These are phyloP conservation scores for Lepidurus apus DNA, from an alignment of 1,140 invertebrate species.

Conservation along the genomic window DNA sequence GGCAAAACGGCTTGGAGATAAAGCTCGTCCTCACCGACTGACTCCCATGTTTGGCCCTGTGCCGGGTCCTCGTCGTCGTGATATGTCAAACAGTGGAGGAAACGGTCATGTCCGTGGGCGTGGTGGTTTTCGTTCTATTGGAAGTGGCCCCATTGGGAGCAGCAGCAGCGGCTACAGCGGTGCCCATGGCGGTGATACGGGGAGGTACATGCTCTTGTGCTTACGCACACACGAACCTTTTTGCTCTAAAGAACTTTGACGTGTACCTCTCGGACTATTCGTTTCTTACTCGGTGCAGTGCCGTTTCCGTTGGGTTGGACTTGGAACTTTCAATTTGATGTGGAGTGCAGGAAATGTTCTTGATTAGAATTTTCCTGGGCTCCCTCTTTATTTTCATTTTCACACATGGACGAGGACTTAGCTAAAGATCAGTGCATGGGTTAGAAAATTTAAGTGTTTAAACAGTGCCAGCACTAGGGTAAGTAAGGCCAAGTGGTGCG, in stretches of 20 bases:
- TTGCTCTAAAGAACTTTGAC: conserved; percentile 34
- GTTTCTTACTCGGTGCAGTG: conserved; percentile 1
- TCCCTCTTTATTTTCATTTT: conserved; percentile 15
- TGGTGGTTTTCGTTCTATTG: not conserved
- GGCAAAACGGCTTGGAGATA: conserved; percentile 49
- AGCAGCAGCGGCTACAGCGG: conserved; percentile 36
- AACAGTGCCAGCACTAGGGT: not conserved
- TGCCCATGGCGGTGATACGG: conserved; percentile 33
- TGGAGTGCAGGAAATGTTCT: conserved; percentile 7
- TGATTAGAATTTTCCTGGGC: conserved; percentile 33
- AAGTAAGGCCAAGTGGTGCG: not conserved
- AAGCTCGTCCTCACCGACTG: conserved; percentile 37
- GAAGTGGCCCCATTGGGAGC: conserved; percentile 30
- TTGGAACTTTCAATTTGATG: conserved; percentile 10
- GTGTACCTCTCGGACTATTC: conserved; percentile 3
- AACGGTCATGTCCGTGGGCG: not conserved
- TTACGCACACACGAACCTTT: conserved; percentile 26
- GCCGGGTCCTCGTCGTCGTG: conserved; percentile 8
- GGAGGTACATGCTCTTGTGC: not conserved
- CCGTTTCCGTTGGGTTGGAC: not conserved
- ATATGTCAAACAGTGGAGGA: not conserved
- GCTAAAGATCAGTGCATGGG: conserved; percentile 11
- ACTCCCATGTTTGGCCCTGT: conserved; percentile 27
- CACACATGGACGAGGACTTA: conserved; percentile 1
- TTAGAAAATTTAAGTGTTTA: conserved; percentile 16